Evolutionary conservation across 2,888 invertebrate species (phyloP), one percentile per base, ranked within the genome.

Genomic region (Aphelenchoides bicaudatus): DNA sequence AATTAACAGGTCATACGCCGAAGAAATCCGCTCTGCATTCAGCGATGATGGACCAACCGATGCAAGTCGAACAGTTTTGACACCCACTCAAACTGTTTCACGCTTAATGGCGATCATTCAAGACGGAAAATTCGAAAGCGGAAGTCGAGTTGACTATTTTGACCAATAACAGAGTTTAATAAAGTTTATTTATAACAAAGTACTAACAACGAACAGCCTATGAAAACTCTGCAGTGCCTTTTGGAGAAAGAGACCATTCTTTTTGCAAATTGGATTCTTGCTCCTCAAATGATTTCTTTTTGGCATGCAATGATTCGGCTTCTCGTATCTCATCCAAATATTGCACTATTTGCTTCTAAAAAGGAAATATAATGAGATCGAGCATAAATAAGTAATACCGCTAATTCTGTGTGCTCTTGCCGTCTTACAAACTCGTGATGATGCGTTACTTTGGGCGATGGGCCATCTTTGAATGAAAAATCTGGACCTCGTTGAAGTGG

Each of bases 401-500:
- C 70, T n/a, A 76, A 58, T 56, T 78, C 65, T 39, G 71, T 62
- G 51, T 76, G 77, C 29, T 78, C 71, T 48, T 68, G 43, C 43
- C 71, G 68, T 48, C 70, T 60, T 2, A 70, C 62, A 27, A 73
- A 59, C 54, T 77, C 72, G 5, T 37, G 43, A 31, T 62, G 54
- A 0, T 72, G 69, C 16, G 76, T 76, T 48, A 74, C 64, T 21
- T 62, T 57, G 19, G 67, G 65, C 4, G 62, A 55, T 2, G 70
- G 63, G 8, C 73, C 72, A 56, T 73, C 74, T 53, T 47, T 59
- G 57, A 75, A 72, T 13, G 72, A 67, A 54, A 73, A 76, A 60
- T 76, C 76, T 10, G 77, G 69, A 3, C 72, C 66, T 37, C 66
- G 61, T 27, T 73, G 68, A 38, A 76, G 66, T n/a, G 73, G 67